phyloP scores from a whole-genome alignment of 1,140 invertebrate species.

The Drosophila dunni region DNA sequence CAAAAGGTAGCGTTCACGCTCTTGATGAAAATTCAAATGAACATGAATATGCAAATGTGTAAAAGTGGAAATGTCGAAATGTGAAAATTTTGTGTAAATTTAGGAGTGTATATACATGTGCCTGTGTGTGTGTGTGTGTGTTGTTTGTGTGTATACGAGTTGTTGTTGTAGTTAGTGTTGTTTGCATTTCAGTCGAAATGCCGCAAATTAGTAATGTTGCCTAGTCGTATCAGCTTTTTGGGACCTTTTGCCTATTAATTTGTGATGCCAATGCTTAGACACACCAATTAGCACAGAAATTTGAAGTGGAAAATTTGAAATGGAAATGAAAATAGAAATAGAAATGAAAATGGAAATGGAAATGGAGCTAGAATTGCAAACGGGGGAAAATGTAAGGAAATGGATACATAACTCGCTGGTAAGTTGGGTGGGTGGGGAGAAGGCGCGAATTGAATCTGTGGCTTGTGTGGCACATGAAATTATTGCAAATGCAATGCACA shows the following conservation, averaged over 20 bases:
- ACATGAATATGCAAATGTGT: slow-evolving; percentile 57
- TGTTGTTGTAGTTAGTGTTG: slow-evolving; percentile 38
- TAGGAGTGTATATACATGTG: neutral
- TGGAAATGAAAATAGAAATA: slow-evolving; percentile 15
- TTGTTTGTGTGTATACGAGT: slow-evolving; percentile 1
- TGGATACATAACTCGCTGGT: slow-evolving; percentile 19
- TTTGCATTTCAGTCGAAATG: slow-evolving; percentile 48
- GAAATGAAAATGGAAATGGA: neutral
- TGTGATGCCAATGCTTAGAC: slow-evolving; percentile 40
- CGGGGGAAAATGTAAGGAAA: neutral
- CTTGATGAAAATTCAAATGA: slow-evolving; percentile 47
- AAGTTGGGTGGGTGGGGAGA: slow-evolving; percentile 1
- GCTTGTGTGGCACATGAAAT: slow-evolving; percentile 22
- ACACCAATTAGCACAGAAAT: slow-evolving; percentile 48
- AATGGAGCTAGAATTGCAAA: neutral
- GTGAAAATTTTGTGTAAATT: slow-evolving; percentile 27
- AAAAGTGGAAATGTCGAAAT: slow-evolving; percentile 39
- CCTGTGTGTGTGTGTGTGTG: slow-evolving; percentile 1
- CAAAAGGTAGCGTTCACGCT: slow-evolving; percentile 40
- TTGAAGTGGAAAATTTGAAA: slow-evolving; percentile 23
- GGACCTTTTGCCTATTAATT: slow-evolving; percentile 34
- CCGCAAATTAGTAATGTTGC: slow-evolving; percentile 53
- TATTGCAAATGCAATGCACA: slow-evolving; percentile 32
- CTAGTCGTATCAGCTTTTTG: slow-evolving; percentile 26
- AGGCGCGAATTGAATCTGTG: slow-evolving; percentile 37